phyloP scores from a whole-genome alignment of 2,888 invertebrate genomes.

The Drosophila sordidula region DNA sequence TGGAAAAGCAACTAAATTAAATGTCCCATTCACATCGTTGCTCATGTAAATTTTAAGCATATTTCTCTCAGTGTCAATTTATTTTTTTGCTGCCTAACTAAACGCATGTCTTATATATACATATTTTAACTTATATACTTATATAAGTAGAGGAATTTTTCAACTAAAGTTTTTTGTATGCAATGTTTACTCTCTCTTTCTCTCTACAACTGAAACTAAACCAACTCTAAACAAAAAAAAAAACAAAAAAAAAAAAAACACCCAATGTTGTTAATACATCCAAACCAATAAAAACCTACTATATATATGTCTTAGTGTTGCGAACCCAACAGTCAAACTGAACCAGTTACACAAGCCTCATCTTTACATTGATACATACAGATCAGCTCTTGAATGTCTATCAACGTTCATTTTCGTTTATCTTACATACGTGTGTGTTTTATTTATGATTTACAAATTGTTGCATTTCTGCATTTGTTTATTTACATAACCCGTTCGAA shows the following conservation, averaged over 20 bases:
- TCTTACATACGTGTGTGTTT: conserved; percentile 76
- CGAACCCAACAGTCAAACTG: conserved; percentile 60
- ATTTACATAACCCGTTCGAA: conserved; percentile 79
- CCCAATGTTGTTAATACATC: conserved; percentile 18
- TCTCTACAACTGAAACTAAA: conserved; percentile 53
- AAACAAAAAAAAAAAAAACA: conserved; percentile 2
- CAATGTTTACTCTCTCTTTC: conserved; percentile 78
- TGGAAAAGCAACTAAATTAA: conserved; percentile 17
- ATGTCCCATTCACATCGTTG: conserved; percentile 56
- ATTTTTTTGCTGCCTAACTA: conserved; percentile 56
- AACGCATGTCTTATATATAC: conserved; percentile 59
- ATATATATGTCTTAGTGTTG: conserved; percentile 62
- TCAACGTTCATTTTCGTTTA: conserved; percentile 75
- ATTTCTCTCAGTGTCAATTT: conserved; percentile 55
- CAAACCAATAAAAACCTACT: conserved; percentile 19
- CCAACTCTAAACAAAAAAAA: conserved; percentile 28
- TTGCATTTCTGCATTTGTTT: conserved; percentile 79
- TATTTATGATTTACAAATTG: conserved; percentile 78
- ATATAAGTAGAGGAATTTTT: conserved; percentile 72
- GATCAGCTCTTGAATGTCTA: conserved; percentile 74
- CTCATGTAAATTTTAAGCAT: conserved; percentile 71
- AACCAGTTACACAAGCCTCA: conserved; percentile 77
- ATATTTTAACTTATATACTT: conserved; percentile 22
- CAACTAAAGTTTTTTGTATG: conserved; percentile 75
- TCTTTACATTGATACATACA: conserved; percentile 70